Base-by-base conservation (phyloP, 2,888 invertebrate genomes). In the Branchellion lobata region DNA sequence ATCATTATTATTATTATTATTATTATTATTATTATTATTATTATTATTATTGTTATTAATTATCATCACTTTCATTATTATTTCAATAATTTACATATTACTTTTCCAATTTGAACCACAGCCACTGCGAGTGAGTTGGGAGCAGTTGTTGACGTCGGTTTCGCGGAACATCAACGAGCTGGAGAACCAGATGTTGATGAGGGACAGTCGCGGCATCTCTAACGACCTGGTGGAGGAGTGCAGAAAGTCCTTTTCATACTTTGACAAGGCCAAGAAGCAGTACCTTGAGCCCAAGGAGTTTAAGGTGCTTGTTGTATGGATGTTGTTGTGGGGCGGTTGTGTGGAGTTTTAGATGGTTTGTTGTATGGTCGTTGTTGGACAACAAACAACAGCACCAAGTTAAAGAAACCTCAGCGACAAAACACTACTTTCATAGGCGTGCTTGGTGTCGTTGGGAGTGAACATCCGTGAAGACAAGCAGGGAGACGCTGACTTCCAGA, bases 91-190 rank as follows among this genome's bases (percentile, higher is more conserved):
- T n/a, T n/a, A n/a, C n/a, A n/a, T n/a, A n/a, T n/a, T n/a, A n/a
- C n/a, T n/a, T n/a, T n/a, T n/a, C n/a, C n/a, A n/a, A n/a, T n/a
- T n/a, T n/a, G n/a, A 75, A 51, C 1, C 84, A 83, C 86, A 90
- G 90, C 97, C 98, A 31, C 90, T 99, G 82, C 93, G 99, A 86
- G 98, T 99, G 81, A 98, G 98, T 85, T 99, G 98, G 98, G 99
- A 99, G 89, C 97, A 98, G 88, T 91, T 99, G 85, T 90, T 98
- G 82, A 99, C 99, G 47, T 96, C 96, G 82, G 96, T 99, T 89
- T 97, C 98, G 89, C 93, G 97, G 79, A 97, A 96, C 88, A 96
- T 98, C 89, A 99, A 98, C 89, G 99, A 99, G 90, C 96, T 98
- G 79, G 98, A 99, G 90, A 99, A 99, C 90, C 99, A 99, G 91